A percentile compares a stretch with the other conserved stretches of the same genome.
Conservation (phyloP, 2,113 vertebrate genomes). For the Fregetta grallaria region DNA sequence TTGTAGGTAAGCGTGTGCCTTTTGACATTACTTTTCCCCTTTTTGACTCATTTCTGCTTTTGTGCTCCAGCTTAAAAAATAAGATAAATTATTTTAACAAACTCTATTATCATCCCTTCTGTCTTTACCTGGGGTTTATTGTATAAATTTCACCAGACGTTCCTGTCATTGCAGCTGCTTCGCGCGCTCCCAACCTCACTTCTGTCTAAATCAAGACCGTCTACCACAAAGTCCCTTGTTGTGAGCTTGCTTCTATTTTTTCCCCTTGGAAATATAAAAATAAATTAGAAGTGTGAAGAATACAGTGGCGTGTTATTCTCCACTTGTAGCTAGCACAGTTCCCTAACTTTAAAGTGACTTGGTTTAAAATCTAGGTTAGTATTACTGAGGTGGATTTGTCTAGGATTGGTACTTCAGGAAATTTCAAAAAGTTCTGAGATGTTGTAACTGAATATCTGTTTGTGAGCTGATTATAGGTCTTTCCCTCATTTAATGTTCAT, state of each 20-base stretch:
- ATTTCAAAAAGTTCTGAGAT: background rate
- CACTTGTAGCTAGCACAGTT: background rate
- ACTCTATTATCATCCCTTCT: background rate
- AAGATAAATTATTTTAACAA: background rate
- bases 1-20: background rate
- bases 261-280: background rate
- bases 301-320: background rate
- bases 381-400: background rate
- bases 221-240: background rate
- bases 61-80: background rate
- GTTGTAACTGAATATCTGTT: background rate
- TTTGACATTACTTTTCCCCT: background rate
- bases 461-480: background rate
- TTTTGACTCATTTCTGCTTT: background rate
- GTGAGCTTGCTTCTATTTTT: background rate
- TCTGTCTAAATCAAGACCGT: background rate
- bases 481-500: background rate
- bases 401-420: background rate
- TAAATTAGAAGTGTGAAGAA: background rate
- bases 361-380: background rate
- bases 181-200: accelerated
- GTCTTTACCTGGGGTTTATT: background rate
- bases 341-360: background rate
- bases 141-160: background rate
- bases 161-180: background rate